Evolutionary conservation across 2,888 invertebrate species (phyloP).

Genomic region (Meiosimyza decipiens): DNA sequence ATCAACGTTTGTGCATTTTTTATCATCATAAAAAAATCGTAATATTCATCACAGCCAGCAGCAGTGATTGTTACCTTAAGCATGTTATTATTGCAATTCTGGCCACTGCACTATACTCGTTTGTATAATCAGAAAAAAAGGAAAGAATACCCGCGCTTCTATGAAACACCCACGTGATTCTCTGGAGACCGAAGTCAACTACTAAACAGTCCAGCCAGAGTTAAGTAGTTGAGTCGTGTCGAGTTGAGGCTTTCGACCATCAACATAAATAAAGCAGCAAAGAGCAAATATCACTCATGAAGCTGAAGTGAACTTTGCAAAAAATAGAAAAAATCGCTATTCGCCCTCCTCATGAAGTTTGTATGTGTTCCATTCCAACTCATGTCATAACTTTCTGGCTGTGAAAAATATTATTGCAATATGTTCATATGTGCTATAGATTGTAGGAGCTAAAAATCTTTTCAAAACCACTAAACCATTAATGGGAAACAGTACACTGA

Average conservation of each 20-base stretch:
- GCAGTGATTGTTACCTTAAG: constrained; percentile 38
- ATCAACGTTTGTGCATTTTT: constrained; percentile 38
- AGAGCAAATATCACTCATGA: background rate
- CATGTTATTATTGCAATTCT: constrained; percentile 28
- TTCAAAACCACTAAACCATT: too few species aligned
- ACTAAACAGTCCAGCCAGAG: background rate
- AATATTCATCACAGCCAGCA: background rate
- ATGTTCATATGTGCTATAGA: too few species aligned
- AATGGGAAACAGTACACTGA: too few species aligned
- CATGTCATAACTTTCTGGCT: too few species aligned
- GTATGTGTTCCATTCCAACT: too few species aligned
- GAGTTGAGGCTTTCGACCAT: constrained; percentile 12
- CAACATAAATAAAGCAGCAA: constrained; percentile 26
- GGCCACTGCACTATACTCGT: background rate
- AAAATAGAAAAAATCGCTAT: too few species aligned
- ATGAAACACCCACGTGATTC: constrained; percentile 6
- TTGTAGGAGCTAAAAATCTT: too few species aligned
- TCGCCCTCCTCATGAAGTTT: too few species aligned
- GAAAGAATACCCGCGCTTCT: background rate
- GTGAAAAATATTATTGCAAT: too few species aligned
- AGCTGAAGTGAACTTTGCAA: too few species aligned
- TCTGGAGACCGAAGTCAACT: constrained; percentile 10
- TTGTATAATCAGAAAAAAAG: background rate
- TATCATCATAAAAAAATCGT: constrained; percentile 34
- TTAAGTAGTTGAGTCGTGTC: background rate